Percentiles rank a stretch among this genome's conserved stretches.
Evolutionary conservation across 1,140 invertebrate species (phyloP).

Genomic region (Rhyacophila brunnea): DNA sequence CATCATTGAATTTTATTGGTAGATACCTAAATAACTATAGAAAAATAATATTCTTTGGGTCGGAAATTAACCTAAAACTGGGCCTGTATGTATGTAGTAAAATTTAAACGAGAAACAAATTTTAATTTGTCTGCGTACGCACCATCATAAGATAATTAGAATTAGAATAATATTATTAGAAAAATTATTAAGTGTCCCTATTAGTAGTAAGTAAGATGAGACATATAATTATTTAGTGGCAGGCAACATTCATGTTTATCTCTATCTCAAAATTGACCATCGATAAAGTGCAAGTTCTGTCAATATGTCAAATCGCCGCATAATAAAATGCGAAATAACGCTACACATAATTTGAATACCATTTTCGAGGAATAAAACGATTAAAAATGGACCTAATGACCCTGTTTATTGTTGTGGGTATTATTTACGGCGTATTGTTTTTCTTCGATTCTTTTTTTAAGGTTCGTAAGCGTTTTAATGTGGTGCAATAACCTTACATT

Average conservation of each 20-base stretch:
- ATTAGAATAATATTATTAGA: no score
- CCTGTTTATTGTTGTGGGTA: slow-evolving; percentile 27
- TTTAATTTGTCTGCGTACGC: no score
- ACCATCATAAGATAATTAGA: no score
- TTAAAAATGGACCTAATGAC: slow-evolving; percentile 29
- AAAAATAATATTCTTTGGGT: no score
- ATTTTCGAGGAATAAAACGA: background rate
- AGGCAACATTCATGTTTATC: background rate
- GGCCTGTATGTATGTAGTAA: no score
- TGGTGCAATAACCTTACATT: background rate
- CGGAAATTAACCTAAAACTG: no score
- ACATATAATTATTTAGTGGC: background rate
- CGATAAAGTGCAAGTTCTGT: background rate
- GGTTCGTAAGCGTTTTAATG: slow-evolving; percentile 6
- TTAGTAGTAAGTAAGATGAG: background rate
- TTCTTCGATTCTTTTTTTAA: slow-evolving; percentile 35
- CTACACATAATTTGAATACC: background rate
- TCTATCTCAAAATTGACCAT: background rate
- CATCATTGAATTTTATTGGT: no score
- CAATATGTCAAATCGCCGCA: slow-evolving; percentile 8
- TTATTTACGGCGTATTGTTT: slow-evolving; percentile 30
- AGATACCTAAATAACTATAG: no score
- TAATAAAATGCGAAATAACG: background rate
- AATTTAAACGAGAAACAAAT: no score
- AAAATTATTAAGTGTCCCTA: no score